Base-by-base conservation (phyloP, 2,113 vertebrate species). In the Callospermophilus lateralis region DNA sequence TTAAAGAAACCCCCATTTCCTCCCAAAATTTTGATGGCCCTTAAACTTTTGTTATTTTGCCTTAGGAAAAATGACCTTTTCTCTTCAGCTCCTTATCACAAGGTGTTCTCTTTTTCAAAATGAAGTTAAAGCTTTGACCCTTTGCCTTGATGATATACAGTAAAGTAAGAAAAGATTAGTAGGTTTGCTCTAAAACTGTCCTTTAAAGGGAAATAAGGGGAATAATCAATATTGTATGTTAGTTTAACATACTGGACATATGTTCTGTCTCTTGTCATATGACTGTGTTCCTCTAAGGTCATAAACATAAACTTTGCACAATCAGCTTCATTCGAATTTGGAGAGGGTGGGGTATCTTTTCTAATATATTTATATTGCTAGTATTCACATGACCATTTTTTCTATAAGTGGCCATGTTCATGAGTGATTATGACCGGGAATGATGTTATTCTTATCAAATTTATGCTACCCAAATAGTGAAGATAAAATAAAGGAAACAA, bases 1-100 rank as follows among this genome's bases (percentile, higher is more conserved):
- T 98, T 97, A 65, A 93, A 97, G 96, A 96, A 95, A 67, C 0
- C 8, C 39, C 85, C 84, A 94, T 6, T 4, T 28, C 32, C 63
- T 92, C 90, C 4, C 97, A 97, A 45, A 95, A 95, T 95, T 22
- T 81, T 97, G 93, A 97, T 97, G 67, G 81, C 15, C 55, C 94
- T 97, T 97, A 96, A 81, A 93, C 91, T 98, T 97, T 93, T 93
- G 90, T 96, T 98, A 98, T 97, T 93, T 98, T 98, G 98, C 98
- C 98, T 97, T 92, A 98, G 98, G 98, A 97, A 98, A 98, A 98
- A 95, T 96, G 96, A 94, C 95, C 97, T 98, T 98, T 93, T 97
- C 93, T 97, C 92, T 97, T 81, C 87, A 89, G 80, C 48, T 97
- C 37, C 77, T 94, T 97, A 94, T 97, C 96, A 53, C 24, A 98